Evolutionary conservation across 2,797 vertebrate species (phyloP).

Genomic region (Dicrostonyx torquatus): DNA sequence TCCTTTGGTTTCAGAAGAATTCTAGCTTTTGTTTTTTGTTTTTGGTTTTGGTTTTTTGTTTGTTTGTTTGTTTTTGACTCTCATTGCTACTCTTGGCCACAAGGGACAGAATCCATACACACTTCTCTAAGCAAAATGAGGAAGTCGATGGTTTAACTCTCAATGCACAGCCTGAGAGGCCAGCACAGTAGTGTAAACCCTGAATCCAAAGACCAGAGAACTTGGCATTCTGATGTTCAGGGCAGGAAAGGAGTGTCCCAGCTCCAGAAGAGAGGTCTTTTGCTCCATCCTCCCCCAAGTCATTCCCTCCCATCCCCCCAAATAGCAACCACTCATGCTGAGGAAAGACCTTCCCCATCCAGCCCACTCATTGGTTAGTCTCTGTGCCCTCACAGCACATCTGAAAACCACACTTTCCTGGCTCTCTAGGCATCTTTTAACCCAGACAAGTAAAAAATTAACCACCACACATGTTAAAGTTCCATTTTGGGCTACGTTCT

Average conservation of each 20-base stretch:
- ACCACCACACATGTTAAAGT: not conserved
- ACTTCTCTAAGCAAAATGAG: not conserved
- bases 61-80: too few relatives aligned
- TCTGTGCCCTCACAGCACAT: not conserved
- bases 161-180: not conserved
- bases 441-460: not conserved
- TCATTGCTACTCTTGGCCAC: not conserved
- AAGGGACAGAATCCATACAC: not conserved
- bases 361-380: too few relatives aligned
- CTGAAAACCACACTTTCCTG: not conserved
- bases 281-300: not conserved
- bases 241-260: not conserved
- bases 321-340: not conserved
- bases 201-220: not conserved
- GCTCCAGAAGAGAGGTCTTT: not conserved
- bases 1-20: constrained; percentile 19
- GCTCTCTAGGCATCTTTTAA: not conserved
- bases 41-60: too few relatives aligned
- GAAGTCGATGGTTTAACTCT: not conserved
- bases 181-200: not conserved
- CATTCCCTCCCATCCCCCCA: rapidly evolving
- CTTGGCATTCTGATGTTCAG: not conserved
- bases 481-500: not conserved
- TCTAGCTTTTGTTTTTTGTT: constrained; percentile 10
- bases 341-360: not conserved